Conservation (phyloP, 2,888 invertebrate genomes). For the Sinohyriopsis cumingii region DNA sequence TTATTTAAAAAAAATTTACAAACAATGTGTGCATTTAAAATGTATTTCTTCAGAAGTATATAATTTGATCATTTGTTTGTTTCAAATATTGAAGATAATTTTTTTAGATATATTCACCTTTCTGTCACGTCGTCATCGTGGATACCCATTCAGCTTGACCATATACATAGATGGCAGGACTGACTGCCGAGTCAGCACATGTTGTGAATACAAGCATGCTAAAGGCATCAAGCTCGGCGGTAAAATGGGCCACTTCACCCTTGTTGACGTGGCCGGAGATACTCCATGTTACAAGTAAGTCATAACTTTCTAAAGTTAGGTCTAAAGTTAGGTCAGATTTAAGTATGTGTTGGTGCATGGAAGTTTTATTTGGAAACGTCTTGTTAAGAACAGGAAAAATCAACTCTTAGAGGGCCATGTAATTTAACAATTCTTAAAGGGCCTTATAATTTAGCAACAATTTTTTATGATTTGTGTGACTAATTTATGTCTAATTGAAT, state of each 20-base stretch:
- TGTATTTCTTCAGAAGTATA: not conserved
- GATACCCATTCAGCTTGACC: slow-evolving; percentile 72
- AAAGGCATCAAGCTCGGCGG: slow-evolving; percentile 70
- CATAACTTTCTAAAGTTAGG: too few relatives aligned
- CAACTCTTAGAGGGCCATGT: too few relatives aligned
- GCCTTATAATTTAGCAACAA: too few relatives aligned
- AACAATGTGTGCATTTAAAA: too few relatives aligned
- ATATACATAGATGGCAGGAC: slow-evolving; percentile 71
- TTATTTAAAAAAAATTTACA: too few relatives aligned
- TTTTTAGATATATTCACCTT: slow-evolving; percentile 71
- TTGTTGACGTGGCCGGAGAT: slow-evolving; percentile 68
- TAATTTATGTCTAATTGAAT: too few relatives aligned
- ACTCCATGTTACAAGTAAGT: slow-evolving; percentile 68
- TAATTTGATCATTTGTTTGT: not conserved
- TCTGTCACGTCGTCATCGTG: slow-evolving; percentile 70
- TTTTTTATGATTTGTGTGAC: too few relatives aligned
- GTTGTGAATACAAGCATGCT: slow-evolving; percentile 73
- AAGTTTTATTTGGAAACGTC: not conserved
- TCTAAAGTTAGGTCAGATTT: too few relatives aligned
- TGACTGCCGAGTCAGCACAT: slow-evolving; percentile 71
- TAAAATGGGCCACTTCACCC: slow-evolving; percentile 70
- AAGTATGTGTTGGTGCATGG: not conserved
- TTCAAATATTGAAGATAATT: not conserved
- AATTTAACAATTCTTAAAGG: too few relatives aligned
- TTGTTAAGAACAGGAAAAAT: not conserved